These are phyloP conservation scores for Drosophila borealis DNA, from an alignment of 2,888 invertebrate species.

Conservation along the genomic window DNA sequence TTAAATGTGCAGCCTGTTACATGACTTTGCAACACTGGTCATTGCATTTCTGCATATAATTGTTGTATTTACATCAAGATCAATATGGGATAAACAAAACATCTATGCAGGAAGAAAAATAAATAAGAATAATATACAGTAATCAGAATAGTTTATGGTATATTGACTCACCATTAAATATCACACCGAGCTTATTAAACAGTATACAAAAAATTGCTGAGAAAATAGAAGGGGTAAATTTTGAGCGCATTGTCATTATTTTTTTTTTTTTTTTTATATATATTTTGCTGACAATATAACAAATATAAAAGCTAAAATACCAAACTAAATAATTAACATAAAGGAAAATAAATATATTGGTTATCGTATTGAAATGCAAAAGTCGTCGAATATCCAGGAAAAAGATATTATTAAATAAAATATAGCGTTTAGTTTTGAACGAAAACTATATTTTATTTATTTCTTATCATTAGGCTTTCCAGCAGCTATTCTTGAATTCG, in stretches of 20 bases:
- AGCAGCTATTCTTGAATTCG: background rate
- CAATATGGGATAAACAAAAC: background rate
- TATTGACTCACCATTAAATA: conserved; percentile 1
- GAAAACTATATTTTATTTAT: background rate
- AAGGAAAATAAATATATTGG: background rate
- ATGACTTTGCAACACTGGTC: conserved; percentile 15
- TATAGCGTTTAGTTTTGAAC: background rate
- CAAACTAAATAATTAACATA: background rate
- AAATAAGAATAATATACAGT: background rate
- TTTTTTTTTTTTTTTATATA: background rate
- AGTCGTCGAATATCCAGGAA: background rate
- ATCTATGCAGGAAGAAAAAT: background rate
- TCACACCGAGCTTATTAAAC: conserved; percentile 32
- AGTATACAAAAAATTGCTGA: background rate
- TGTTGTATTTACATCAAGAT: background rate
- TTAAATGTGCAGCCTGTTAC: conserved; percentile 5
- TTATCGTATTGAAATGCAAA: background rate
- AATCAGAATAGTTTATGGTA: background rate
- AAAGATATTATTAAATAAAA: background rate
- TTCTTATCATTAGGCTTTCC: background rate
- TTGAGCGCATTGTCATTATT: background rate
- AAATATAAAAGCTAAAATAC: background rate
- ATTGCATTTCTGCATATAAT: conserved; percentile 3
- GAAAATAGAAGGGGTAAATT: background rate
- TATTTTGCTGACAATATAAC: conserved; percentile 10